Percentiles rank a stretch among this genome's conserved stretches.
Conservation (phyloP, 1,140 invertebrate genomes). For the Branchinecta lynchi region DNA sequence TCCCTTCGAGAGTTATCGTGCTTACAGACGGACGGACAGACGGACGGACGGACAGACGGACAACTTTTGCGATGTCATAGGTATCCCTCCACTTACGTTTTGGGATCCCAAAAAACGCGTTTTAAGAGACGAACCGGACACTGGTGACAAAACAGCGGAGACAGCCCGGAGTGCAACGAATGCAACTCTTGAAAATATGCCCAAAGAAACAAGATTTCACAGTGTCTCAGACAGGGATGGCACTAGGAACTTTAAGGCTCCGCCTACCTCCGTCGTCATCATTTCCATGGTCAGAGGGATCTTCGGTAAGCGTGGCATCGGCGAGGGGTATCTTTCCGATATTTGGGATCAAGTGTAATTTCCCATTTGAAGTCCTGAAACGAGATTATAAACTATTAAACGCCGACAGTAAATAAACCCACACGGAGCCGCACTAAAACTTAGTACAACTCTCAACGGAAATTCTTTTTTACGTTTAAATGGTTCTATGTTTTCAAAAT, state of each 20-base stretch:
- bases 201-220: no score
- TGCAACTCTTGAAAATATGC: no score
- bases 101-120: no score
- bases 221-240: no score
- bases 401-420: background rate
- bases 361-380: conserved; percentile 54
- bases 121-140: no score
- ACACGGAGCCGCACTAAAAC: background rate
- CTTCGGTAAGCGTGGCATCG: conserved; percentile 67
- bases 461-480: background rate
- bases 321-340: conserved; percentile 66
- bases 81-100: no score
- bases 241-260: background rate
- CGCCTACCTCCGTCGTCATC: conserved; percentile 34
- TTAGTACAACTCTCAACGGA: background rate
- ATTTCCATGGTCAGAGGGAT: conserved; percentile 38
- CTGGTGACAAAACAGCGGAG: no score
- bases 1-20: no score
- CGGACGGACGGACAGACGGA: no score
- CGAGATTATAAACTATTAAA: conserved; percentile 3
- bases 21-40: no score
- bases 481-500: background rate
- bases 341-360: conserved; percentile 64
- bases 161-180: no score
- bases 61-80: no score